Base-by-base conservation (phyloP, 2,113 vertebrate species). In the Furnarius figulus region DNA sequence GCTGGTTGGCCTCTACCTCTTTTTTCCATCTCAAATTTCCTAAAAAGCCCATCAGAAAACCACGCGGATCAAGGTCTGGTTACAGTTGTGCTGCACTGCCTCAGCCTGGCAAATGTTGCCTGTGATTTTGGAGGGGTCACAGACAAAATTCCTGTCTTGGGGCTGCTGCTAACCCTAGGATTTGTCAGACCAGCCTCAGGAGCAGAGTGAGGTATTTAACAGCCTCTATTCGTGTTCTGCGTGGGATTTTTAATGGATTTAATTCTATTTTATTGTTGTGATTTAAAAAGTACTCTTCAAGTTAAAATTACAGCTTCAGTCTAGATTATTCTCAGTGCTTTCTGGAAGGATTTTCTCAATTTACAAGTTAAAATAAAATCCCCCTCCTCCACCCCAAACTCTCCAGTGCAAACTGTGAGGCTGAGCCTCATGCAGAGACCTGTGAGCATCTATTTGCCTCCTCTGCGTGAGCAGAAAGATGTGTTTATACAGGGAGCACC, bases 211-310 rank as follows among this genome's bases (percentile, higher is more conserved):
- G 89, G 23, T 47, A 77, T 77, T 95, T 75, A 91, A 46, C 63
- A 94, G 71, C 89, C 67, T 73, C 82, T 92, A 20, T 94, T 85
- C 42, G 5, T 85, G 61, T 77, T 77, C 87, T 94, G 94, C 71
- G 89, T 96, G 93, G 96, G 96, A 91, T 88, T 96, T 94, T 94
- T 95, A 96, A 96, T 96, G 93, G 89, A 91, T 96, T 94, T 96
- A 96, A 96, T 96, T 96, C 78, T 96, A 46, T 94, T 97, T 96
- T 96, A 96, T 87, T 96, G 91, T 97, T 96, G 88, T 91, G 89
- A 93, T 96, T 96, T 89, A 23, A 93, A 93, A 96, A 96, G 89
- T 94, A 42, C 93, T 93, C 66, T 76, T 94, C 81, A 71, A 88
- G 93, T 70, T 96, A 59, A 95, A 97, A 97, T 96, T 96, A 91